Evolutionary conservation across 2,888 invertebrate genomes (phyloP).

Genomic region (Drosophila greeni): DNA sequence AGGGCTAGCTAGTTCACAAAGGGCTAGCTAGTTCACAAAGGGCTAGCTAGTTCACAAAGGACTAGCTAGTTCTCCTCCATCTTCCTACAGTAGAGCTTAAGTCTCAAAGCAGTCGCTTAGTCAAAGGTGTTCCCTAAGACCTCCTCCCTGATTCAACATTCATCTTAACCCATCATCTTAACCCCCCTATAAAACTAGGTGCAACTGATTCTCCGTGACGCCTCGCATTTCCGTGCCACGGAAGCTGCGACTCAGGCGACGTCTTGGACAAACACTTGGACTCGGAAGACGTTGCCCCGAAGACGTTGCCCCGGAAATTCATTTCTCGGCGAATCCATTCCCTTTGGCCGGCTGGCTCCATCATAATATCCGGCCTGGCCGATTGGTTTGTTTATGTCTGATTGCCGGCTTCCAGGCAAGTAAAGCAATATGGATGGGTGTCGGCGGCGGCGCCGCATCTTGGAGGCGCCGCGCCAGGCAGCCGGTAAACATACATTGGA

Average conservation of each 20-base stretch:
- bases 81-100: no score
- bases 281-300: constrained; percentile 1
- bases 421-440: constrained; percentile 5
- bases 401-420: constrained; percentile 9
- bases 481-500: constrained; percentile 20
- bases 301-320: constrained; percentile 22
- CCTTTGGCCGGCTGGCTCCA: constrained; percentile 7
- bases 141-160: neutral
- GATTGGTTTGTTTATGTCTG: constrained; percentile 17
- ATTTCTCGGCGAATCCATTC: constrained; percentile 16
- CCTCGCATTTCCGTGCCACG: constrained; percentile 53
- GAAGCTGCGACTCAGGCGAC: constrained; percentile 33
- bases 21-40: no score
- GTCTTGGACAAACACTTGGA: constrained; percentile 1
- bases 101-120: neutral
- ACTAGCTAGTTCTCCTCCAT: neutral
- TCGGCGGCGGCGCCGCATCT: constrained; percentile 4
- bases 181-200: neutral
- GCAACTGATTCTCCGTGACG: neutral
- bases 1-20: no score
- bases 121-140: neutral
- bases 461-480: constrained; percentile 20
- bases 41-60: no score
- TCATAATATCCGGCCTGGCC: constrained; percentile 18
- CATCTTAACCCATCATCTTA: neutral